These are phyloP conservation scores for Lepisosteus osseus DNA, from an alignment of 2,113 vertebrate genomes.

Conservation along the genomic window DNA sequence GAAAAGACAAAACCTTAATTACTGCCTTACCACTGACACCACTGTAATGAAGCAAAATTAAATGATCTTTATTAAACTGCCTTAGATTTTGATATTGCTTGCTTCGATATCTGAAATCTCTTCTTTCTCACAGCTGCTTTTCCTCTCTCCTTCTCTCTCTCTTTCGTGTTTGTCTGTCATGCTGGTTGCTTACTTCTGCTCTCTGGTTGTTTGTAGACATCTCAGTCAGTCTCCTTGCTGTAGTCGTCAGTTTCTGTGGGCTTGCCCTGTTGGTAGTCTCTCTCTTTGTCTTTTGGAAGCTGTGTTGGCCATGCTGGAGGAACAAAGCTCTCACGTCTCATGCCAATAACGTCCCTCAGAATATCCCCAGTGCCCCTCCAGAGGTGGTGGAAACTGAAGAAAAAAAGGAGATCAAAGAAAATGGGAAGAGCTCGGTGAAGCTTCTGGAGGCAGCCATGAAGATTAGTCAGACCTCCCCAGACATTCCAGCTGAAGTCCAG, in stretches of 20 bases:
- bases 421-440: conserved; percentile 70
- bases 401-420: conserved; percentile 79
- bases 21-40: too few species aligned
- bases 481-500: conserved; percentile 94
- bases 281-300: conserved; percentile 97
- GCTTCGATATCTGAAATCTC: conserved; percentile 40
- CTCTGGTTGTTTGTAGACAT: conserved; percentile 75
- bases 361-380: conserved; percentile 50
- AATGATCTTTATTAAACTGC: too few species aligned
- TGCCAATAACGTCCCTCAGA: conserved; percentile 59
- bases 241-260: conserved; percentile 95
- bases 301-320: conserved; percentile 95
- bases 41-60: too few species aligned
- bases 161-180: conserved; percentile 27
- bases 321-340: conserved; percentile 79
- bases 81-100: too few species aligned
- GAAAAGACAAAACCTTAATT: too few species aligned
- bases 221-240: conserved; percentile 94
- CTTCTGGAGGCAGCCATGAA: conserved; percentile 89
- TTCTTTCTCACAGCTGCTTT: conserved; percentile 60
- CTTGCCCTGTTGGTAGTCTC: conserved; percentile 92
- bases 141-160: conserved; percentile 47
- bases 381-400: conserved; percentile 74
- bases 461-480: conserved; percentile 97
- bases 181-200: conserved; percentile 30